Conservation (phyloP, 2,113 vertebrate species). For the Phalacrocorax aristotelis region DNA sequence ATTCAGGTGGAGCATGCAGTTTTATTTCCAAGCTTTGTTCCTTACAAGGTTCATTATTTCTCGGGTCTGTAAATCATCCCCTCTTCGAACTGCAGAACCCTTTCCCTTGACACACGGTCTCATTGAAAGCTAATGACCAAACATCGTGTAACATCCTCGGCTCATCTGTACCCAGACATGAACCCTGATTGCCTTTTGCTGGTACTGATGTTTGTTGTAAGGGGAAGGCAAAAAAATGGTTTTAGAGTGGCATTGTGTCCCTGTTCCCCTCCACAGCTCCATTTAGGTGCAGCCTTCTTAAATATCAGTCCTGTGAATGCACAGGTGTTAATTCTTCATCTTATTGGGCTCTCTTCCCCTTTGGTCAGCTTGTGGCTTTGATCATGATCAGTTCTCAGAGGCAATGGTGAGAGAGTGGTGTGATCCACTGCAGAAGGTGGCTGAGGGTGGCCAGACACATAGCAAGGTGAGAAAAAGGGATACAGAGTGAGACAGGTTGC, state of each 20-base stretch:
- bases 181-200: not conserved
- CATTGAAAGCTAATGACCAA: slow-evolving; percentile 35
- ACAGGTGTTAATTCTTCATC: not conserved
- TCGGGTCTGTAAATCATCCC: slow-evolving; percentile 14
- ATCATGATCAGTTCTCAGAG: rapidly evolving
- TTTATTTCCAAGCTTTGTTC: slow-evolving; percentile 40
- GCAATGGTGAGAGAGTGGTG: rapidly evolving
- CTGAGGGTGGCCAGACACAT: not conserved
- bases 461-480: not conserved
- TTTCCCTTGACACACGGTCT: not conserved
- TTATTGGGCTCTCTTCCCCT: not conserved
- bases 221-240: not conserved
- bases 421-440: not conserved
- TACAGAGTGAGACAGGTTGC: not conserved
- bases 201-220: not conserved
- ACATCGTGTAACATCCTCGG: slow-evolving; percentile 1
- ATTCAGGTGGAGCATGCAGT: slow-evolving; percentile 39
- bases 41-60: slow-evolving; percentile 34
- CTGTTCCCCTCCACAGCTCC: not conserved
- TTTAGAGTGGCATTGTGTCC: not conserved
- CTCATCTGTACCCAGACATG: not conserved
- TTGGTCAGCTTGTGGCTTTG: not conserved
- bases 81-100: not conserved
- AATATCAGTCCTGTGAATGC: not conserved
- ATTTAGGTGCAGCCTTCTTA: not conserved